Percentiles rank a stretch among this genome's conserved stretches.
These are phyloP conservation scores for Centropristis striata DNA, from an alignment of 2,113 vertebrate species.

Conservation along the genomic window DNA sequence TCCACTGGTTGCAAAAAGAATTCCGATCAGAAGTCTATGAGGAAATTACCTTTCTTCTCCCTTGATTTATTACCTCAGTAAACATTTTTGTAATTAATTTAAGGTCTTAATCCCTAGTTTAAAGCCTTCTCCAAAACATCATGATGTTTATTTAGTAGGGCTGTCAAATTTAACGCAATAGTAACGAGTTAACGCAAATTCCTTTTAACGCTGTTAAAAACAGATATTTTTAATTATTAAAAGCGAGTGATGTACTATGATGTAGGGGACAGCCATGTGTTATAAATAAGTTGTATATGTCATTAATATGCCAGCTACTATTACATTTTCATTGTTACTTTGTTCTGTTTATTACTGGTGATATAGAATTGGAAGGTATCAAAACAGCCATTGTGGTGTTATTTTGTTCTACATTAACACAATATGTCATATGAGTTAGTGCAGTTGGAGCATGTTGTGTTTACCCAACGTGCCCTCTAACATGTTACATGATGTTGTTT, in stretches of 20 bases:
- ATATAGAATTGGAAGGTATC: not conserved
- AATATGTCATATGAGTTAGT: not conserved
- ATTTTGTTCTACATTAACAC: not conserved
- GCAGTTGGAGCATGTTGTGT: not conserved
- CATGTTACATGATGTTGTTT: no score
- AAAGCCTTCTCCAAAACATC: no score
- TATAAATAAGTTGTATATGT: not conserved
- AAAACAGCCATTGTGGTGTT: not conserved
- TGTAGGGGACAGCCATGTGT: not conserved
- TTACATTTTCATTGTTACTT: not conserved
- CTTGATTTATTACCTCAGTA: no score
- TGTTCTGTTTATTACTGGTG: not conserved
- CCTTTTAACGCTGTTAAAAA: no score
- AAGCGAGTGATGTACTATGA: not conserved
- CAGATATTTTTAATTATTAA: not conserved
- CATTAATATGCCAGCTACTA: not conserved
- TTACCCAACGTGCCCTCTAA: not conserved
- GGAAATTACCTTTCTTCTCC: no score
- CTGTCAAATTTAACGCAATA: no score
- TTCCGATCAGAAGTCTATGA: no score
- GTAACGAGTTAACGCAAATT: no score
- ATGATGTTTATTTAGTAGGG: no score
- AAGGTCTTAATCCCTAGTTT: no score
- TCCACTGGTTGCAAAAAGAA: no score
- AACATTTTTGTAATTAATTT: no score